These are phyloP conservation scores for Eleutherodactylus coqui DNA, from an alignment of 2,797 vertebrate species.

Conservation along the genomic window DNA sequence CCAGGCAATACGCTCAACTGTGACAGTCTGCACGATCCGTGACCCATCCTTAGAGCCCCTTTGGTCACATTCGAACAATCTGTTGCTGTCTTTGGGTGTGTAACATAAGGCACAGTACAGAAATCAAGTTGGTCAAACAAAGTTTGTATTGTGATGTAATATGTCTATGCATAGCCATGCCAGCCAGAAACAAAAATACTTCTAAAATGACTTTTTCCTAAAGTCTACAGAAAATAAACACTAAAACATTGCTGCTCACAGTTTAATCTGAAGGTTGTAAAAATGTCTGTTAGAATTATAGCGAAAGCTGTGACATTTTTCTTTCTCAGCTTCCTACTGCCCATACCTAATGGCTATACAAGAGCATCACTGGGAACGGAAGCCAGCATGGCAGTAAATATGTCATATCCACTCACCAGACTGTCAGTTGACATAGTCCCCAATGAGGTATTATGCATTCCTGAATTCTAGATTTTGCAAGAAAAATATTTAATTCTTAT, in stretches of 20 bases:
- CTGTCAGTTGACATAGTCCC: slow-evolving; percentile 48
- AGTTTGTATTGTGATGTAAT: slow-evolving; percentile 52
- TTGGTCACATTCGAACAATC: not conserved
- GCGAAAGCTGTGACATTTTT: slow-evolving; percentile 47
- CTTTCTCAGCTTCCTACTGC: slow-evolving; percentile 51
- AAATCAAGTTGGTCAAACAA: slow-evolving; percentile 38
- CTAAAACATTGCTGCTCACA: slow-evolving; percentile 49
- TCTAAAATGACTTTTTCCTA: slow-evolving; percentile 39
- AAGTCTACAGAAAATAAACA: slow-evolving; percentile 54
- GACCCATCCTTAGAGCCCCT: not conserved
- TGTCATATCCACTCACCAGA: slow-evolving; percentile 56
- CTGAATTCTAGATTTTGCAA: slow-evolving; percentile 44
- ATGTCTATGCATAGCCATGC: slow-evolving; percentile 32
- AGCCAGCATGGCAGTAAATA: slow-evolving; percentile 54
- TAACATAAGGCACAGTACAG: slow-evolving; percentile 26
- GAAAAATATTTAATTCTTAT: slow-evolving; percentile 59
- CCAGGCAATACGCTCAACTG: not conserved
- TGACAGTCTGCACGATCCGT: not conserved
- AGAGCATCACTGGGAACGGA: slow-evolving; percentile 51
- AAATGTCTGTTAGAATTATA: slow-evolving; percentile 58
- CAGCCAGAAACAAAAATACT: slow-evolving; percentile 41
- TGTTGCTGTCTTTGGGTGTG: slow-evolving; percentile 6
- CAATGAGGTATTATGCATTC: slow-evolving; percentile 30
- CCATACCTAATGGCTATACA: slow-evolving; percentile 56
- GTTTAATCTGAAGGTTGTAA: slow-evolving; percentile 57